These are phyloP conservation scores for Ormyrus rosae DNA, from an alignment of 2,888 invertebrate genomes.

Conservation along the genomic window DNA sequence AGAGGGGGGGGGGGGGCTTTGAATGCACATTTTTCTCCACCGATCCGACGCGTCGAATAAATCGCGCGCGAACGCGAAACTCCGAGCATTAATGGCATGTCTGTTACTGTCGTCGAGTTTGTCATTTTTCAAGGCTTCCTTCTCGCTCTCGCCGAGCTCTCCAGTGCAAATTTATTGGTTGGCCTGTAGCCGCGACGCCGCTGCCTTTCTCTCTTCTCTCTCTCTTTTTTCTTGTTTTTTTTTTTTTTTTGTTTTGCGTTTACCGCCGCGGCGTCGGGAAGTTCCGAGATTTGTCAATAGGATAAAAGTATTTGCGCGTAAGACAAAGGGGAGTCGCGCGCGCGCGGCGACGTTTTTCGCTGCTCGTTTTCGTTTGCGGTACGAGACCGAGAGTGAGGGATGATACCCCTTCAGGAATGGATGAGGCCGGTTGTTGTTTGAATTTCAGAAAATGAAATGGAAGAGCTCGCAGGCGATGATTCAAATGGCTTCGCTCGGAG, in stretches of 20 bases:
- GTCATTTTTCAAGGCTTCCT: constrained; percentile 49
- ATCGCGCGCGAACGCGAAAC: constrained; percentile 31
- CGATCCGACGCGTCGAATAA: constrained; percentile 42
- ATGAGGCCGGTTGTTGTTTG: no score
- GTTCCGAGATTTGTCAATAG: background rate
- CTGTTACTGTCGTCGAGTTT: constrained; percentile 50
- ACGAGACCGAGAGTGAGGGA: no score
- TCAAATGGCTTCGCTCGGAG: no score
- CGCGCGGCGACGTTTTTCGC: no score
- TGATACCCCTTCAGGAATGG: no score
- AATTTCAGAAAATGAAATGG: no score
- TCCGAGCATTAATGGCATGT: constrained; percentile 46
- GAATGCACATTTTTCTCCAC: constrained; percentile 40
- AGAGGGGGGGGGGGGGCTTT: constrained; percentile 1
- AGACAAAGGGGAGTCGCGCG: background rate
- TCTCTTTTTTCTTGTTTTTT: background rate
- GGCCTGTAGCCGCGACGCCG: no score
- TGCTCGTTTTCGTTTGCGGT: no score
- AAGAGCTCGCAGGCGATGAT: no score
- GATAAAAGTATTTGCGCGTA: constrained; percentile 1
- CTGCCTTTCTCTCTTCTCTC: background rate
- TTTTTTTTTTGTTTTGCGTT: constrained; percentile 2
- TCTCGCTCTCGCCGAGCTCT: no score
- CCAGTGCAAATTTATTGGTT: no score
- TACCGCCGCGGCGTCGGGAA: background rate